Evolutionary conservation across 2,888 invertebrate genomes (phyloP).

Genomic region (Leistus spinibarbis): DNA sequence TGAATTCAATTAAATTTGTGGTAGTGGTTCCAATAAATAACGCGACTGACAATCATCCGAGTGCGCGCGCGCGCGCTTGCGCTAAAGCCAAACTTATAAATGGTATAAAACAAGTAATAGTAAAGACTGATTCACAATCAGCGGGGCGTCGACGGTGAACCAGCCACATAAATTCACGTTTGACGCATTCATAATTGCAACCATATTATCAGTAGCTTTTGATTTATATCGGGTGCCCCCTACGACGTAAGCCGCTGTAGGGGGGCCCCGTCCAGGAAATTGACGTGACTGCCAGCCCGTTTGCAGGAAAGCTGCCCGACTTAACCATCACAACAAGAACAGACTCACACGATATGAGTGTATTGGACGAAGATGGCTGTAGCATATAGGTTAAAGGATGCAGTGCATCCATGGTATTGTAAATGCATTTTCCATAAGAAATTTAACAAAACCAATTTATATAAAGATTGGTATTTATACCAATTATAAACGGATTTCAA

Average conservation of each 20-base stretch:
- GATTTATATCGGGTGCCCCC: conserved; percentile 53
- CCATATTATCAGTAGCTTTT: conserved; percentile 55
- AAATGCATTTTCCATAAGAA: conserved; percentile 49
- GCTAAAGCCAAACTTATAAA: background rate
- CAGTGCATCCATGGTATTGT: conserved; percentile 40
- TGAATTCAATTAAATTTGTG: no score
- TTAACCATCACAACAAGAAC: background rate
- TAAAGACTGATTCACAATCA: conserved; percentile 41
- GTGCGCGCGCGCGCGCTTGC: background rate
- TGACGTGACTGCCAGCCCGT: conserved; percentile 16
- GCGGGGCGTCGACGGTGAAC: conserved; percentile 45
- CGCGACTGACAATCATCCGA: background rate
- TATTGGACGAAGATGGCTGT: background rate
- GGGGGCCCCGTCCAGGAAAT: conserved; percentile 47
- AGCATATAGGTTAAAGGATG: conserved; percentile 35
- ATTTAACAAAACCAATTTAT: conserved; percentile 47
- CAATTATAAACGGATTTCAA: conserved; percentile 48
- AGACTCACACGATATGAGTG: background rate
- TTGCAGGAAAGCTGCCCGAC: background rate
- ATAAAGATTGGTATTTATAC: conserved; percentile 50
- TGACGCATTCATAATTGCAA: conserved; percentile 57
- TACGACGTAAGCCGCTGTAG: conserved; percentile 51
- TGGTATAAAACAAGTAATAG: conserved; percentile 15
- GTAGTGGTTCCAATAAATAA: no score
- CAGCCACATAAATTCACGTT: conserved; percentile 55